These are phyloP conservation scores for Rotaria macrura DNA, from an alignment of 2,888 invertebrate species.

Conservation along the genomic window DNA sequence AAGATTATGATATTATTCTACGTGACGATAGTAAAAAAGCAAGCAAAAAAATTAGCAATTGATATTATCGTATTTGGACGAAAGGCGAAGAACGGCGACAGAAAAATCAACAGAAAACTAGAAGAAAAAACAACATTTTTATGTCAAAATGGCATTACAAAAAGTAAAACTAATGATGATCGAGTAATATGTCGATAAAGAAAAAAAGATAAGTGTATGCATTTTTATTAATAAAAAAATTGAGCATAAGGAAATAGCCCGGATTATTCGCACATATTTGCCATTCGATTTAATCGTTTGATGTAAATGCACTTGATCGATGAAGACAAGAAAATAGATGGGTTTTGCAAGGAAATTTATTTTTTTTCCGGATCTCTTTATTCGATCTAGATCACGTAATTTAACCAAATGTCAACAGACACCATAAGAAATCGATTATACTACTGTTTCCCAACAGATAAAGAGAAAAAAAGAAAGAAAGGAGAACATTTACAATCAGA, in stretches of 20 bases:
- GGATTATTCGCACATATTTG: not conserved
- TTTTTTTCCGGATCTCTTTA: not conserved
- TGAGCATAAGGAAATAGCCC: not conserved
- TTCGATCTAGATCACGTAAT: not conserved
- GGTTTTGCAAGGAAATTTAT: not conserved
- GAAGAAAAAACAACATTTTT: not conserved
- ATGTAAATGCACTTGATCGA: not conserved
- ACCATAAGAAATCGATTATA: not conserved
- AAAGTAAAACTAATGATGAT: not conserved
- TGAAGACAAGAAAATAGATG: not conserved
- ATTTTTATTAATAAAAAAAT: not conserved
- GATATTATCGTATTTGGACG: not conserved
- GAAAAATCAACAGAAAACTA: not conserved
- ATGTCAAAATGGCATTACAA: not conserved
- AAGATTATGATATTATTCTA: not conserved
- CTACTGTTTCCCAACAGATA: not conserved
- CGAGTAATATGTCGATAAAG: not conserved
- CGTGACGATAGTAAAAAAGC: not conserved
- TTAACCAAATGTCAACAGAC: not conserved
- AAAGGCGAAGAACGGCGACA: not conserved
- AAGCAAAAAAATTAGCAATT: not conserved
- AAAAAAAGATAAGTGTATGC: not conserved
- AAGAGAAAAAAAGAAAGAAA: no score
- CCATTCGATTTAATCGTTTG: not conserved
- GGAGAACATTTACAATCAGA: no score